Evolutionary conservation across 2,113 vertebrate species (phyloP).

Genomic region (Tragulus kanchil): DNA sequence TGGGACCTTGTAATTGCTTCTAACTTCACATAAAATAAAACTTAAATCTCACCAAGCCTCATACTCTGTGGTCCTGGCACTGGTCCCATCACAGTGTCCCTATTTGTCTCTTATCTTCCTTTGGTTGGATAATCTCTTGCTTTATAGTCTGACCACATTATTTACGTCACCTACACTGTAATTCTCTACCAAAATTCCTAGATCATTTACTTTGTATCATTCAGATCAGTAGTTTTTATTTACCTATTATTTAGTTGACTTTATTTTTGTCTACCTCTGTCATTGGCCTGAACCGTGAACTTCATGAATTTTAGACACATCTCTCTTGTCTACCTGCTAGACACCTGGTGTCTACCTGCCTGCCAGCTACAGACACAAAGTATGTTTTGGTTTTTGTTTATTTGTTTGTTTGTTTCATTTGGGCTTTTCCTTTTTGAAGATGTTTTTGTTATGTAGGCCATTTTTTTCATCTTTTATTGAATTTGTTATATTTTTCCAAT

Average conservation of each 20-base stretch:
- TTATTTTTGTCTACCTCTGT: neutral
- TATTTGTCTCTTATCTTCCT: neutral
- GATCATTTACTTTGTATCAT: neutral
- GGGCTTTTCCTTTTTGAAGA: neutral
- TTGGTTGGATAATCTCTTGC: neutral
- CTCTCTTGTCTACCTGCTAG: neutral
- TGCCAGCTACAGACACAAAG: neutral
- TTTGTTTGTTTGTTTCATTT: too few species aligned
- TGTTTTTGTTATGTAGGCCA: neutral
- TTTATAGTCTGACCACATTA: neutral
- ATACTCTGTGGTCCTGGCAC: too few species aligned
- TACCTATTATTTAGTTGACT: neutral
- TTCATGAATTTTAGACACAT: neutral
- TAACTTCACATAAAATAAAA: neutral
- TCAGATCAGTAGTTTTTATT: neutral
- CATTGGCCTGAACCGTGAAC: neutral
- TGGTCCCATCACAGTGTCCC: accelerated
- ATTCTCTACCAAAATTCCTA: neutral
- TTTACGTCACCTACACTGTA: neutral
- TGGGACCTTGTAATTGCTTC: neutral
- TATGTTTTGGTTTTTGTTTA: neutral
- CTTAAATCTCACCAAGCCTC: neutral
- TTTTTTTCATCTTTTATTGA: neutral
- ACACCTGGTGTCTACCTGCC: neutral
- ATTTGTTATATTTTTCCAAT: neutral